A percentile compares a stretch with the other conserved stretches of the same genome.
These are phyloP conservation scores for Polymixis lichenea DNA, from an alignment of 2,888 invertebrate species.

Conservation along the genomic window DNA sequence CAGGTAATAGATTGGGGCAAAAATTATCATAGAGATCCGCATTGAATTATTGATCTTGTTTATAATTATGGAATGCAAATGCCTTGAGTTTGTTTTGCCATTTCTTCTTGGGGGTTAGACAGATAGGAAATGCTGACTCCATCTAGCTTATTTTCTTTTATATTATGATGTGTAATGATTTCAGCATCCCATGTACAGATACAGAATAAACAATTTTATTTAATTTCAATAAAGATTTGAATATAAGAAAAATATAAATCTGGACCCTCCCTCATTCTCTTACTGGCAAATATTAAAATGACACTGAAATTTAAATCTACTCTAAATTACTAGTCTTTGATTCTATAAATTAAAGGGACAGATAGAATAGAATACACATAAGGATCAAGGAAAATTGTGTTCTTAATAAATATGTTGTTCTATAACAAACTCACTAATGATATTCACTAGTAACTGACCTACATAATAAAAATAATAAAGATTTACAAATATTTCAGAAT, in stretches of 20 bases:
- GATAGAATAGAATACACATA: background rate
- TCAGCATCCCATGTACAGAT: too few relatives aligned
- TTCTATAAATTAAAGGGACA: background rate
- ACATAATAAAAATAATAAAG: background rate
- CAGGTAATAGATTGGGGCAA: slow-evolving; percentile 78
- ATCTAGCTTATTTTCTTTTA: too few relatives aligned
- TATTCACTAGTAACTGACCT: background rate
- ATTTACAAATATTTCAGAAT: slow-evolving; percentile 89
- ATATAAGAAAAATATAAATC: too few relatives aligned
- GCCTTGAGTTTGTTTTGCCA: too few relatives aligned
- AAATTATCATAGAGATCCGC: background rate
- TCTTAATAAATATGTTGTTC: background rate
- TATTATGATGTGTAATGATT: too few relatives aligned
- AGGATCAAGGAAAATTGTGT: background rate
- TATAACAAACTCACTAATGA: background rate
- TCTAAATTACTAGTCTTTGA: background rate
- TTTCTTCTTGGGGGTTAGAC: too few relatives aligned
- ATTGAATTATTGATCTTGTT: background rate
- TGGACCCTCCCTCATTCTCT: background rate
- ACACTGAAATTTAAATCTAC: background rate
- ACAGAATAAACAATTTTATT: too few relatives aligned
- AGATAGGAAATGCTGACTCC: too few relatives aligned
- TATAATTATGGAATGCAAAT: background rate
- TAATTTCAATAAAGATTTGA: too few relatives aligned
- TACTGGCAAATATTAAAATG: background rate